phyloP scores from a whole-genome alignment of 35 echinoderm and acorn worm species.

The Nesometra sesokonis region DNA sequence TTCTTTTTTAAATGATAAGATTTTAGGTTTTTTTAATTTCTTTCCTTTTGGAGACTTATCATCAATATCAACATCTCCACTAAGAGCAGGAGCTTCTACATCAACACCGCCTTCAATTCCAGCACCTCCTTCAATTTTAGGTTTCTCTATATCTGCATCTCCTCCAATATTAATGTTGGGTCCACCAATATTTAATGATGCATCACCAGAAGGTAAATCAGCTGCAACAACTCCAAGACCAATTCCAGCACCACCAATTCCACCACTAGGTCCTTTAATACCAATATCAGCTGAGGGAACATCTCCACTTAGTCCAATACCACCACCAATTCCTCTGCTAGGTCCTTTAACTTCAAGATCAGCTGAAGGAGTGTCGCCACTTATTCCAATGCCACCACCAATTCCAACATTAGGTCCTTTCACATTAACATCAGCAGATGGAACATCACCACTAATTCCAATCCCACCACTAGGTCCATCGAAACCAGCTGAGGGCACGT shows the following conservation, averaged over 20 bases:
- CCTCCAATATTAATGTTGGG: conserved; percentile 26
- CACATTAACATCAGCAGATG: neutral
- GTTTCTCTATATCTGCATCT: conserved; percentile 10
- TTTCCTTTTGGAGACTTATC: neutral
- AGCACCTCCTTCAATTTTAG: conserved; percentile 10
- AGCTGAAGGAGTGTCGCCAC: neutral
- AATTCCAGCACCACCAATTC: conserved; percentile 21
- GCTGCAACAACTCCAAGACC: neutral
- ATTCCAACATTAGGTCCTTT: neutral
- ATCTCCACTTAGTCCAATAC: neutral
- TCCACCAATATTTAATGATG: conserved; percentile 4
- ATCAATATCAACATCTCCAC: neutral
- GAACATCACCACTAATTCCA: neutral
- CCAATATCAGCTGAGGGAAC: neutral
- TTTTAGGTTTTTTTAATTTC: neutral
- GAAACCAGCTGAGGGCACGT: neutral
- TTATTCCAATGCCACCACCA: neutral
- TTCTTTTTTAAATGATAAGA: neutral
- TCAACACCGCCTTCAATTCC: conserved; percentile 5
- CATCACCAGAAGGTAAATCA: conserved; percentile 4
- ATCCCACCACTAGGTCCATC: neutral
- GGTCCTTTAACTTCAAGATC: neutral
- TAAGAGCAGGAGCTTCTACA: neutral
- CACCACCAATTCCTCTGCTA: neutral
- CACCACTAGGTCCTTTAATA: conserved; percentile 13